Evolutionary conservation across 1,140 invertebrate genomes (phyloP).

Genomic region (Drosophila malerkotliana): DNA sequence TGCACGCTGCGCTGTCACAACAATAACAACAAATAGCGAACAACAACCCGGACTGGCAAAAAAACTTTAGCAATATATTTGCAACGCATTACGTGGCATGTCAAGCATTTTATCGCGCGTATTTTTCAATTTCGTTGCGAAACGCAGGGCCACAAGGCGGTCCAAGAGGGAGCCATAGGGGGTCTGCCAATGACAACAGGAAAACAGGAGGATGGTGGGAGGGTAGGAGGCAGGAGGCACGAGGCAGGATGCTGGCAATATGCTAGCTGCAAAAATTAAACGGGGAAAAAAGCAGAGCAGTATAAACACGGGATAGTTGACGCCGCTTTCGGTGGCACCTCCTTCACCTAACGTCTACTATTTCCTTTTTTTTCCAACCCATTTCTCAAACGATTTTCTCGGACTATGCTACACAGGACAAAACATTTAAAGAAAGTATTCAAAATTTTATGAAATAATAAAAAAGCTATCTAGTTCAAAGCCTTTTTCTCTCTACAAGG

Average conservation of each 20-base stretch:
- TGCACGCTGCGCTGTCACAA: constrained; percentile 72
- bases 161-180: constrained; percentile 19
- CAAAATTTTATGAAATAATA: not conserved
- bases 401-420: not conserved
- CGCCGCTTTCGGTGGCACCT: constrained; percentile 36
- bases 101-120: constrained; percentile 82
- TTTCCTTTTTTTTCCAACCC: constrained; percentile 17
- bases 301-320: constrained; percentile 43
- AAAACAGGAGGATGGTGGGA: constrained; percentile 37
- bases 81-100: constrained; percentile 81
- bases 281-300: constrained; percentile 30
- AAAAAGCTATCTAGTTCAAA: not conserved
- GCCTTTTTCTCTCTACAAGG: too few species aligned
- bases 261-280: constrained; percentile 75
- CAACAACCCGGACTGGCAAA: constrained; percentile 27
- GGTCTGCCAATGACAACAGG: constrained; percentile 50
- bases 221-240: not conserved
- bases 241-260: constrained; percentile 50
- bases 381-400: constrained; percentile 4
- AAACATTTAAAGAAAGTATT: not conserved
- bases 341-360: constrained; percentile 29
- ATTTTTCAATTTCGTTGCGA: constrained; percentile 74
- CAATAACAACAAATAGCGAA: constrained; percentile 36
- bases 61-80: constrained; percentile 82
- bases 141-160: constrained; percentile 15